These are phyloP conservation scores for Formica exsecta DNA, from an alignment of 1,140 invertebrate species.

Conservation along the genomic window DNA sequence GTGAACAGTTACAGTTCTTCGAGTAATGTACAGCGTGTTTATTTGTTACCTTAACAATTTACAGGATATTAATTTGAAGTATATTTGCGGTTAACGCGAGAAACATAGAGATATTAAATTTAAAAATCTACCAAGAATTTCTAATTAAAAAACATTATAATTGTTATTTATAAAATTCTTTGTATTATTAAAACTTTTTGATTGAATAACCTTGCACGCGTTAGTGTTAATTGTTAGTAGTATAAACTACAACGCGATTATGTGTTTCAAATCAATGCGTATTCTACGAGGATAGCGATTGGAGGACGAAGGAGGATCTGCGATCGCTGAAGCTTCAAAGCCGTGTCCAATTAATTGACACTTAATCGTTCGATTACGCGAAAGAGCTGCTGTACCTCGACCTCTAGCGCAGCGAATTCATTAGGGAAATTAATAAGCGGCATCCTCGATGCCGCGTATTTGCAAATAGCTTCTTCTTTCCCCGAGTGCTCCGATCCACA, in stretches of 20 bases:
- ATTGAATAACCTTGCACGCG: not conserved
- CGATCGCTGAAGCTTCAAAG: constrained; percentile 21
- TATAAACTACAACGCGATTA: not conserved
- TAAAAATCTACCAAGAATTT: not conserved
- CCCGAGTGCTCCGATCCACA: constrained; percentile 47
- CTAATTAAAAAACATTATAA: no score
- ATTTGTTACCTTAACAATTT: not conserved
- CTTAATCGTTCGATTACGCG: constrained; percentile 74
- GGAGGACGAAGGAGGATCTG: not conserved
- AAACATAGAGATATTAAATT: not conserved
- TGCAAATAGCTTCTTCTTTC: constrained; percentile 74
- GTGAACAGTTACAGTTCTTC: constrained; percentile 5
- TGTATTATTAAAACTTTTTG: not conserved
- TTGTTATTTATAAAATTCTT: not conserved
- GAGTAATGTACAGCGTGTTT: not conserved
- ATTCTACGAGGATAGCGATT: not conserved
- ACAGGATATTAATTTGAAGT: not conserved
- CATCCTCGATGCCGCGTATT: constrained; percentile 45
- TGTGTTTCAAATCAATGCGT: not conserved
- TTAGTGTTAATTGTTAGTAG: not conserved
- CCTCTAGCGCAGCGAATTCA: constrained; percentile 67
- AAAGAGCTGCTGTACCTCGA: constrained; percentile 41
- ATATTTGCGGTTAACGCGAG: not conserved
- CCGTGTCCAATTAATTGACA: constrained; percentile 73
- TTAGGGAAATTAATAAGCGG: constrained; percentile 78